Evolutionary conservation across 2,888 invertebrate species (phyloP).

Genomic region (Miltochrista miniata): DNA sequence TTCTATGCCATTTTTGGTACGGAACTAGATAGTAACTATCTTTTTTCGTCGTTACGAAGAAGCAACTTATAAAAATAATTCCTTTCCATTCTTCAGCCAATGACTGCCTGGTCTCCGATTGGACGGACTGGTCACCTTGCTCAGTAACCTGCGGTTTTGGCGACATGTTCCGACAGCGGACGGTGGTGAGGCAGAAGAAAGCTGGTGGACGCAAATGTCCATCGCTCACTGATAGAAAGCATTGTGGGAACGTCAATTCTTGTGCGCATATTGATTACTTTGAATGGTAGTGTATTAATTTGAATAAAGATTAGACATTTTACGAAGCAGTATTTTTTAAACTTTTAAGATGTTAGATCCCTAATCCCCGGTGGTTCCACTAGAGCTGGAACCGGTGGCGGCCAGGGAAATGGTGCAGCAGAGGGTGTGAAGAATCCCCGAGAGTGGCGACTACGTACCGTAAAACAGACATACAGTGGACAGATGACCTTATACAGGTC

Average conservation of each 20-base stretch:
- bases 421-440: too few species aligned
- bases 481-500: too few species aligned
- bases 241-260: constrained; percentile 69
- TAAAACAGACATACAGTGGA: too few species aligned
- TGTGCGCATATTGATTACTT: constrained; percentile 70
- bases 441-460: too few species aligned
- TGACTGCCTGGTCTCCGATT: constrained; percentile 92
- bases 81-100: constrained; percentile 80
- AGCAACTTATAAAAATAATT: not conserved
- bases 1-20: too few species aligned
- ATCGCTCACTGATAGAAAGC: constrained; percentile 56
- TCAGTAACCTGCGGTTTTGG: constrained; percentile 95
- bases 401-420: too few species aligned
- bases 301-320: constrained; percentile 7
- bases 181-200: constrained; percentile 88
- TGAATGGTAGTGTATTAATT: constrained; percentile 53
- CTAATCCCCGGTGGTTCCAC: too few species aligned
- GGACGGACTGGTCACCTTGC: constrained; percentile 93
- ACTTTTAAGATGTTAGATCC: too few species aligned
- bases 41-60: too few species aligned
- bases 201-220: constrained; percentile 86
- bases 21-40: too few species aligned
- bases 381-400: too few species aligned
- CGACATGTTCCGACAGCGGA: constrained; percentile 90
- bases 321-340: too few species aligned